phyloP scores from a whole-genome alignment of 92 coral and sea anemone species.

The Epizoanthus stellaris region DNA sequence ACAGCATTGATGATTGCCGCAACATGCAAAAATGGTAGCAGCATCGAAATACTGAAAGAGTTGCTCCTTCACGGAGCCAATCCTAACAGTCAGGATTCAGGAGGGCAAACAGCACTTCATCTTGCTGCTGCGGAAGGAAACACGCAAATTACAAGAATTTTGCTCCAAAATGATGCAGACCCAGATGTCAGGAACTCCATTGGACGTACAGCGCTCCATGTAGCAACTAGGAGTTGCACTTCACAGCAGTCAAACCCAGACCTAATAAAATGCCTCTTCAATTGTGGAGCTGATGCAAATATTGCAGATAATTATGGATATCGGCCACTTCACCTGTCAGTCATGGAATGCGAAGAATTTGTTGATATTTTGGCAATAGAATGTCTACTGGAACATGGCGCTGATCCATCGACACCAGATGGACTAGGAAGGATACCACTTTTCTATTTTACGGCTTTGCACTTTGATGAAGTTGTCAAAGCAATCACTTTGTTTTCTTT shows the following conservation, averaged over 20 bases:
- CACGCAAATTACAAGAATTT: background rate
- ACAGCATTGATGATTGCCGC: conserved; percentile 50
- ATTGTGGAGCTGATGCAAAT: background rate
- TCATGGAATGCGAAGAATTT: background rate
- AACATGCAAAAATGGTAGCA: background rate
- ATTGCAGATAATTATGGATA: background rate
- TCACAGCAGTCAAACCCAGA: background rate
- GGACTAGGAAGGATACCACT: conserved; percentile 26
- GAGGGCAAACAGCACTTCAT: conserved; percentile 43
- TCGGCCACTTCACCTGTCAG: conserved; percentile 13
- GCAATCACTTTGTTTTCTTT: conserved; percentile 7
- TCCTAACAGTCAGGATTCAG: background rate
- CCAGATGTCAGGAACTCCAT: background rate
- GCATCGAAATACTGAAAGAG: background rate
- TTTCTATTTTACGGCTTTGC: conserved; percentile 16
- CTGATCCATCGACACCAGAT: conserved; percentile 25
- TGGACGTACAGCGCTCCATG: conserved; percentile 10
- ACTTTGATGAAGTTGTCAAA: conserved; percentile 2
- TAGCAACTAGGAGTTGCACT: background rate
- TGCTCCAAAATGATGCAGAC: background rate
- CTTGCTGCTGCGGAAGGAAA: conserved; percentile 41
- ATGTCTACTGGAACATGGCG: conserved; percentile 29
- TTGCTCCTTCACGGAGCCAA: background rate
- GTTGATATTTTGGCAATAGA: background rate
- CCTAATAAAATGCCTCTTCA: conserved; percentile 1